Base-by-base conservation (phyloP, 2,797 vertebrate genomes). In the Chaenodraco wilsoni region DNA sequence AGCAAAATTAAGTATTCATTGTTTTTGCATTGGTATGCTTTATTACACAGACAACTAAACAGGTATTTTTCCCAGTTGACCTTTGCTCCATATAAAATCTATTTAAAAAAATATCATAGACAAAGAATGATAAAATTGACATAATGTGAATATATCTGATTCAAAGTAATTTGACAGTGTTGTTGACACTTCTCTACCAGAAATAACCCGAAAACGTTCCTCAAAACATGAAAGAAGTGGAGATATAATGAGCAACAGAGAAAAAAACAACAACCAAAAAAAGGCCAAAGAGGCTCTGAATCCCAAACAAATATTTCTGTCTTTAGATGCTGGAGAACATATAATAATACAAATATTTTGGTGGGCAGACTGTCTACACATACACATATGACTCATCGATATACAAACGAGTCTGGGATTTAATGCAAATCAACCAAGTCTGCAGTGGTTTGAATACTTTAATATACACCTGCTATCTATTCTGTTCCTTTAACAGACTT, bases 361-460 rank as follows among this genome's bases (percentile, higher is more conserved):
- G 68, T 66, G 33, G 23, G 51, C 59, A 59, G 56, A 50, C 43
- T 11, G 15, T 59, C 52, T 5, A 6, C 45, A 66, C 40, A 40
- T 52, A 63, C 45, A 21, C 21, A 21, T 33, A 72, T 68, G 66
- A 70, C 51, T 75, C 69, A 57, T 69, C 15, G 23, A 55, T 65
- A n/a, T 57, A 62, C 60, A 71, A 72, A 33, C 46, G 13, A 44
- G 37, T 16, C 51, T 46, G 33, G 0, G 45, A n/a, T 74, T 65
- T 19, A 56, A 84, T 65, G 66, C 31, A 59, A 70, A 76, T 71
- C 57, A 60, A 17, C 40, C n/a, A 41, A 54, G 59, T 64, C 65
- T 58, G 62, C 59, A 51, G 65, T 67, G 9, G 5, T 17, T 56
- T 7, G 17, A 74, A 59, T 57, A 60, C 44, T 27, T 60, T 3